Evolutionary conservation across 2,888 invertebrate genomes (phyloP), one percentile per base, ranked within the genome.

Genomic region (Lithophane semibrunnea): DNA sequence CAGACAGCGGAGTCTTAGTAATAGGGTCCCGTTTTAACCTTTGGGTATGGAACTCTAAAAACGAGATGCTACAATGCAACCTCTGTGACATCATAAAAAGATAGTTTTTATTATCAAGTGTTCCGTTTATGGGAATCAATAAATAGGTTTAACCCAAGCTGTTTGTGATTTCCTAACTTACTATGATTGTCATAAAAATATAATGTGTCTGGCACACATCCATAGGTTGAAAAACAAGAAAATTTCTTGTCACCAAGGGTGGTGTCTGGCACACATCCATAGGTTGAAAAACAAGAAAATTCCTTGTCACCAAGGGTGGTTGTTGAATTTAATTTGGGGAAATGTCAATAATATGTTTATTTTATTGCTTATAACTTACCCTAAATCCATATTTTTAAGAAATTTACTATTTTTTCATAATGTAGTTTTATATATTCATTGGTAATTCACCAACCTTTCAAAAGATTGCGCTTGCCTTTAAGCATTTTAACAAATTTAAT

Each of bases 71-170:
- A 66, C 73, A 79, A 44, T 84, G 78, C 73, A 73, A 60, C n/a
- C 47, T 65, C 12, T 13, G 18, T 76, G 83, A 86, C 72, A 78
- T 76, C 77, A 85, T 63, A 8, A 49, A 29, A 69, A 73, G 49
- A 80, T 75, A 66, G 65, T 67, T 73, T 76, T 63, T 65, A 66
- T 71, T 73, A 81, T 73, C 42, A 79, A 70, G 24, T 73, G 58
- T 73, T 77, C 61, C 44, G 16, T 42, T 76, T 24, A 13, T 42
- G 72, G 74, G 79, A 79, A 77, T 79, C 54, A 71, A 42, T 60
- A 65, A 37, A 18, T 42, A 24, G 66, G 52, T 60, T 64, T 47
- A 63, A 49, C 47, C 56, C 12, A 52, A 73, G 61, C 21, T 37
- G 9, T 21, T 54, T 58, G n/a, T 29, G n/a, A 29, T 49, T 68